Base-by-base conservation (phyloP, 1,140 invertebrate genomes). In the Penaeus indicus region DNA sequence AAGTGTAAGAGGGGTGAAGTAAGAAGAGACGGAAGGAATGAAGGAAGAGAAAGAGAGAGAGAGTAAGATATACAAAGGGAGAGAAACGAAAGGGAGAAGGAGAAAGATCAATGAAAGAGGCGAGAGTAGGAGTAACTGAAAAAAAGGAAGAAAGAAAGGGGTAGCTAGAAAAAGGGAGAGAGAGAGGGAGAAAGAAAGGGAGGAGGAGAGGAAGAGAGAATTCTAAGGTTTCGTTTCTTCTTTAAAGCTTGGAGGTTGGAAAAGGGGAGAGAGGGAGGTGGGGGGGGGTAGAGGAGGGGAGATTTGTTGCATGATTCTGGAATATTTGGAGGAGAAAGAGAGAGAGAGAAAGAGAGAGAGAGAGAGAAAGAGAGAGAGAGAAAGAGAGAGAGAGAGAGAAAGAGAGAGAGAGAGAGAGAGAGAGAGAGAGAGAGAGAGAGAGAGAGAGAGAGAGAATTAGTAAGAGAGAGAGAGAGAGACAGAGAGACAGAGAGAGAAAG, bases 251-350 rank as follows among this genome's bases (percentile, higher is more conserved):
- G 60, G 77, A 19, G 27, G 60, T 78, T 78, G 25, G 22, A 18
- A 77, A n/a, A 8, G 42, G 72, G n/a, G 25, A 42, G 72, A 77
- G 72, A n/a, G 42, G 72, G 72, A 75, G 21, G 72, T 32, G 72
- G 72, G 42, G 72, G 72, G 42, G 72, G n/a, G 22, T 1, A 1
- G 38, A n/a, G 3, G 25, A n/a, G 38, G 25, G n/a, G 13, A n/a
- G 38, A 75, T 16, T 11, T 22, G 13, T 32, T 38, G 54, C 38
- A 27, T 79, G 32, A 79, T 18, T 22, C 77, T 18, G 18, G 42
- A 80, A 22, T 13, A 27, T 42, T 8, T 18, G 27, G 27, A 80
- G 42, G 78, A 42, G 11, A 47, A 32, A 22, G 27, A 11, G 22
- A 47, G 60, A 8, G n/a, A 32, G 18, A 47, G 60, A 11, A 0